Evolutionary conservation across 2,888 invertebrate genomes (phyloP), one percentile per base, ranked within the genome.

Genomic region (Epistrophella euchroma): DNA sequence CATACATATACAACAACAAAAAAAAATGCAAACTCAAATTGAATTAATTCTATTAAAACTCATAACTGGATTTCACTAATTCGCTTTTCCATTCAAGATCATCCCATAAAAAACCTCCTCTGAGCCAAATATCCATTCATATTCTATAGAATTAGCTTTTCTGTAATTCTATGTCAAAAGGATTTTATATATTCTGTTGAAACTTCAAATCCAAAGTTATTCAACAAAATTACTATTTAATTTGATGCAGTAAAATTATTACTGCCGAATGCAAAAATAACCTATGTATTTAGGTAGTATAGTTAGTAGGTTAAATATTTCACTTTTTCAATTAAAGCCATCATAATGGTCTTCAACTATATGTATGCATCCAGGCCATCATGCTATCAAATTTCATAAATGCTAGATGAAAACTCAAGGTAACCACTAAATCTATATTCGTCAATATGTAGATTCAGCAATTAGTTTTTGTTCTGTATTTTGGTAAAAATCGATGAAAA

Each of bases 401-500:
- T 68, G 22, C 35, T n/a, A 56, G 66, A 73, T 45, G 47, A 28
- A 66, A 47, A 66, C 71, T 58, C 37, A 43, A 40, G 45, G 28
- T 62, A 19, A 55, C 71, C 28, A 25, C 37, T 28, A 28, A n/a
- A 64, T 32, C 28, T 66, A 47, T 7, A 52, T 9, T 50, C 43
- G 35, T 25, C 37, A 60, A 60, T 60, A 40, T 40, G 40, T 40
- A 40, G 40, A 40, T 56, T 60, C 4, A 2, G 47, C 73, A 73
- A 66, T 80, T 70, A 80, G 70, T 62, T 75, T 45, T 56, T 68
- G 37, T 68, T n/a, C 17, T 17, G 47, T 47, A 66, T 43, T 55
- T 70, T 68, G 52, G 37, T 73, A 52, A 76, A 72, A 73, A 76
- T 81, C 85, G 76, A 85, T 85, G 45, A 43, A 66, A 72, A 85